phyloP scores from a whole-genome alignment of 2,797 vertebrate genomes.

The Harpagifer antarcticus region DNA sequence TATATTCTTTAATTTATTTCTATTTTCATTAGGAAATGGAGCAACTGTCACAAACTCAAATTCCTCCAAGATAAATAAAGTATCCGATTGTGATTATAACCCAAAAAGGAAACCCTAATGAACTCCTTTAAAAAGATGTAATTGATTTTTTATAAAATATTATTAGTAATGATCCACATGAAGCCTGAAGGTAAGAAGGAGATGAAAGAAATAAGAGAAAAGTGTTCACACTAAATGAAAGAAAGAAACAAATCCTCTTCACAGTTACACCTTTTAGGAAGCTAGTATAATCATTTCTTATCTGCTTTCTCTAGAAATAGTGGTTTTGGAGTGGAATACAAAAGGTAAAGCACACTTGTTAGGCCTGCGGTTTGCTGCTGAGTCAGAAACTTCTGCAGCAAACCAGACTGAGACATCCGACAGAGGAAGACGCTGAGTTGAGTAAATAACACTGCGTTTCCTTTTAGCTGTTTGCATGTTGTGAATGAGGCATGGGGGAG shows the following conservation, averaged over 20 bases:
- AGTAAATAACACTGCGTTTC: conserved; percentile 3
- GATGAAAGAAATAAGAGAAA: neutral
- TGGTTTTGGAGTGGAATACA: conserved; percentile 23
- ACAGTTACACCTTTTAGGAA: conserved; percentile 9
- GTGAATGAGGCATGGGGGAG: neutral
- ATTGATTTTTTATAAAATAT: no score
- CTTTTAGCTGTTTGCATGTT: conserved; percentile 12
- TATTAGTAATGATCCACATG: no score
- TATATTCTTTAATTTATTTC: no score
- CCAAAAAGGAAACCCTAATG: no score
- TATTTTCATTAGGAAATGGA: no score
- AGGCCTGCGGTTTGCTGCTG: conserved; percentile 3
- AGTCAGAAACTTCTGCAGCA: conserved; percentile 8
- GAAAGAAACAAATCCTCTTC: no score
- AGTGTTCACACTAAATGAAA: neutral
- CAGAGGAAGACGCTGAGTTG: neutral
- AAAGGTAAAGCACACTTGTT: conserved; percentile 24
- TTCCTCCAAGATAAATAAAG: no score
- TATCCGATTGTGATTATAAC: no score
- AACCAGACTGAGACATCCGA: conserved; percentile 8
- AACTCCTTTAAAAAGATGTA: no score
- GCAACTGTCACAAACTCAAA: no score
- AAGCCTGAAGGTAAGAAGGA: neutral
- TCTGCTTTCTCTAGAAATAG: neutral
- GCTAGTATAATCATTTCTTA: neutral